Conservation (phyloP, 2,113 vertebrate species). For the Castor canadensis region DNA sequence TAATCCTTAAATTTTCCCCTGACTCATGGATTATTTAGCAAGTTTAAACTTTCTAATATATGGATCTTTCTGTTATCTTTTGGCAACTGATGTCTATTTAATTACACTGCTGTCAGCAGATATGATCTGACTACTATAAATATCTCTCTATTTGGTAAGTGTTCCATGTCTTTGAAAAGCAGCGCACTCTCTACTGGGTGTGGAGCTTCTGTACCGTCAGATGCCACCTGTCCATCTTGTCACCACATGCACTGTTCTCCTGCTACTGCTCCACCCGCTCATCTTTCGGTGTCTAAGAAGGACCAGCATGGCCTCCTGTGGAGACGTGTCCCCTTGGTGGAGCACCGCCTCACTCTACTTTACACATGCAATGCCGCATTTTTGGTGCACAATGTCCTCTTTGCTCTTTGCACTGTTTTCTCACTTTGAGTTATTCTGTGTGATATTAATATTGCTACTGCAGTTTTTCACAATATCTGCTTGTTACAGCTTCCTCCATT, state of each 20-base stretch:
- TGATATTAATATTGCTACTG: not conserved
- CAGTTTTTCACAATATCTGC: not conserved
- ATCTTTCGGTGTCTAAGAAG: not conserved
- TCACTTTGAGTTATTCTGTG: not conserved
- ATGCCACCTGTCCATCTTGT: not conserved
- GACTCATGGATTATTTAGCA: not conserved
- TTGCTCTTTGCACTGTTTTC: not conserved
- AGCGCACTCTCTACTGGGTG: not conserved
- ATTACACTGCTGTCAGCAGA: fast-evolving
- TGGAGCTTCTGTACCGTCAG: not conserved
- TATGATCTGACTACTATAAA: no score
- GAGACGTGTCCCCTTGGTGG: not conserved
- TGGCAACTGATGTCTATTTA: not conserved
- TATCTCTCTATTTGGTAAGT: not conserved
- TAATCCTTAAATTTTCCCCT: not conserved
- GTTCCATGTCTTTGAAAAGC: not conserved
- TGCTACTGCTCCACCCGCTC: not conserved
- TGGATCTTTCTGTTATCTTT: not conserved
- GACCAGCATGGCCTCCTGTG: no score
- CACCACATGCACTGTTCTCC: not conserved
- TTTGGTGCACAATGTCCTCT: not conserved
- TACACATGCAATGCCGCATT: not conserved
- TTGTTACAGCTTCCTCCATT: not conserved
- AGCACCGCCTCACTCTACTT: no score
- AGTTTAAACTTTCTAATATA: not conserved